Evolutionary conservation across 2,113 vertebrate genomes (phyloP).

Genomic region (Corydoras sp.): DNA sequence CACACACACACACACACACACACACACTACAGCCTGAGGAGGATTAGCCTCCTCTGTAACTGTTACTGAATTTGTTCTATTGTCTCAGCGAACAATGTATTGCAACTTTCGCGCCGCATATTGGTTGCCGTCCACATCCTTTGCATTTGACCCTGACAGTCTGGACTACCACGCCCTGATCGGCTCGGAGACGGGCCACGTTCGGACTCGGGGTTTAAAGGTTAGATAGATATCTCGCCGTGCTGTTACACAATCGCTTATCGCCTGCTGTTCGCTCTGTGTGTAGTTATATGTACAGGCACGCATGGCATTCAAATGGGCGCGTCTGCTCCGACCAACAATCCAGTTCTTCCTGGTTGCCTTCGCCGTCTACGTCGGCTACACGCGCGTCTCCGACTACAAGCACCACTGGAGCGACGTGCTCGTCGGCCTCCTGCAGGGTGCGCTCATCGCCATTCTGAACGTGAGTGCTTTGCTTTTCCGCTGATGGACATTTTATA

Average conservation of each 20-base stretch:
- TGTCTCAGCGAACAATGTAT: background rate
- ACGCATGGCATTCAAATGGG: conserved; percentile 81
- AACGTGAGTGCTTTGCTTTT: conserved; percentile 64
- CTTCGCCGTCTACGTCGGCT: conserved; percentile 86
- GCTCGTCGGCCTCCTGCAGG: conserved; percentile 84
- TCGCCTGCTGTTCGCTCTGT: background rate
- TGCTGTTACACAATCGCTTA: conserved; percentile 52
- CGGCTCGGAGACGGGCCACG: background rate
- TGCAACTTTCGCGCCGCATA: background rate
- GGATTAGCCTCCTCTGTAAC: too few species aligned
- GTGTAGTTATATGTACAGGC: conserved; percentile 83
- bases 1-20: background rate
- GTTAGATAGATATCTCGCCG: background rate
- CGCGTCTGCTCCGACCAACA: conserved; percentile 81
- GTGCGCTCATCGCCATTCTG: conserved; percentile 80
- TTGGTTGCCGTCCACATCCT: background rate
- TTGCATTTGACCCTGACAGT: background rate
- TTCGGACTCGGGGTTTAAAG: background rate
- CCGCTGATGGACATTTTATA: too few species aligned
- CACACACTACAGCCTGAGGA: too few species aligned
- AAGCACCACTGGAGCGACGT: conserved; percentile 95
- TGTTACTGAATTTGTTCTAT: too few species aligned
- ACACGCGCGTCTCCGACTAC: conserved; percentile 85
- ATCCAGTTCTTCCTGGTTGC: conserved; percentile 88
- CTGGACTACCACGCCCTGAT: background rate